Base-by-base conservation (phyloP, 53 echinoderm and acorn worm species). In the Hippasteria phrygiana region DNA sequence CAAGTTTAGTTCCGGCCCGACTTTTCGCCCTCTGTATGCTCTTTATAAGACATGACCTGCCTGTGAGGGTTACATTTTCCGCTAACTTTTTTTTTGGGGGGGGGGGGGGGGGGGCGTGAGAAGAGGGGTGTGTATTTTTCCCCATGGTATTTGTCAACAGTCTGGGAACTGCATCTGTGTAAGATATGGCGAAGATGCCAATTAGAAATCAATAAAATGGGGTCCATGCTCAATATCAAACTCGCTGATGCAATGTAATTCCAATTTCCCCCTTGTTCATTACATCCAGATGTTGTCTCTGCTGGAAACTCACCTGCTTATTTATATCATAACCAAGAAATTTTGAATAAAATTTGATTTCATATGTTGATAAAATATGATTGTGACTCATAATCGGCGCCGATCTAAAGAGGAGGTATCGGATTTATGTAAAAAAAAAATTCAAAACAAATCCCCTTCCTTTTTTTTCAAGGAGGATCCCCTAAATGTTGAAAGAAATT, bases 261-360 rank as follows among this genome's bases (percentile, higher is more conserved):
- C 83, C 13, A 47, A 69, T 83, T 83, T 83, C 83, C 83, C 38
- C 5, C 1, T n/a, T n/a, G 16, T 62, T 43, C 46, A 26, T 83
- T 20, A 33, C 12, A 27, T 51, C 83, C 83, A 83, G 83, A 83
- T 83, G 83, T 37, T 35, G 12, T 5, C 18, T 36, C 54, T 55
- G 35, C 28, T n/a, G 17, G 34, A 33, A 41, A 28, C 0, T 29
- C 28, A 75, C 48, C 75, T 4, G 65, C 5, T 31, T 65, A 11
- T 8, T 32, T 59, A n/a, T n/a, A 11, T 59, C 59, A 65, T 28
- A 65, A 13, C 65, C 34, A 65, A 46, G 2, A 75, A 75, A 18
- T 29, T 12, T 1, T 9, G 22, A 20, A 46, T 32, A 31, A 75
- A 50, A 48, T 14, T 6, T 50, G 46, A 46, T 46, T 74, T 74